A percentile compares a stretch with the other conserved stretches of the same genome.
These are phyloP conservation scores for Yponomeuta evonymella DNA, from an alignment of 2,888 invertebrate genomes.

Conservation along the genomic window DNA sequence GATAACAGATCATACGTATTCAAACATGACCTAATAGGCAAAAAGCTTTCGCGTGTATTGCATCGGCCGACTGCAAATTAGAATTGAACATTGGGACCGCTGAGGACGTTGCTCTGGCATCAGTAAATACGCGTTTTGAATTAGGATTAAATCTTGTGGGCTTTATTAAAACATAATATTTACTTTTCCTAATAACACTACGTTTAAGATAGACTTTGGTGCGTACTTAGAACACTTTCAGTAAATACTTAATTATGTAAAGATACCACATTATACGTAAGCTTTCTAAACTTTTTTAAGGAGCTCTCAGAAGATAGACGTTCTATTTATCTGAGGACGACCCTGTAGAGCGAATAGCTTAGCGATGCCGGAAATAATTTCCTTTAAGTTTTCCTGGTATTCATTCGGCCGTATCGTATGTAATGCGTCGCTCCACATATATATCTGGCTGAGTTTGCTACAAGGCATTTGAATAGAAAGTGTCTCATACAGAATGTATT, in stretches of 20 bases:
- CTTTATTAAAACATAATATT: neutral
- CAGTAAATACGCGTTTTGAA: neutral
- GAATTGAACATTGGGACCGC: neutral
- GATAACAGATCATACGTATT: conserved; percentile 9
- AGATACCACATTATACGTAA: too few relatives aligned
- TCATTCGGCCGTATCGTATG: conserved; percentile 35
- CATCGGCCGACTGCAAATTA: conserved; percentile 3
- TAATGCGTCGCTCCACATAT: neutral
- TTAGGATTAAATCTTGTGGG: neutral
- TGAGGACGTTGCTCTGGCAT: neutral
- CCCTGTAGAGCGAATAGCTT: neutral
- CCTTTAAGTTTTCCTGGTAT: conserved; percentile 61
- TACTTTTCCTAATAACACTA: neutral
- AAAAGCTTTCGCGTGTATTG: conserved; percentile 10
- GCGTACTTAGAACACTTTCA: too few relatives aligned
- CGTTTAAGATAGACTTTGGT: too few relatives aligned
- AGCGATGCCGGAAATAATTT: conserved; percentile 49
- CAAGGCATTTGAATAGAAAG: conserved; percentile 9
- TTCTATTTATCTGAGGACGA: neutral
- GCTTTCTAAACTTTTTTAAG: too few relatives aligned
- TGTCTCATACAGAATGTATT: conserved; percentile 1
- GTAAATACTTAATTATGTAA: too few relatives aligned
- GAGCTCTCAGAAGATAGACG: neutral
- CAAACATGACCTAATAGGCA: conserved; percentile 45
- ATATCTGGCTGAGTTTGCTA: conserved; percentile 4